A percentile compares a stretch with the other conserved stretches of the same genome.
Conservation (phyloP, 2,797 vertebrate genomes). For the Alauda arvensis region DNA sequence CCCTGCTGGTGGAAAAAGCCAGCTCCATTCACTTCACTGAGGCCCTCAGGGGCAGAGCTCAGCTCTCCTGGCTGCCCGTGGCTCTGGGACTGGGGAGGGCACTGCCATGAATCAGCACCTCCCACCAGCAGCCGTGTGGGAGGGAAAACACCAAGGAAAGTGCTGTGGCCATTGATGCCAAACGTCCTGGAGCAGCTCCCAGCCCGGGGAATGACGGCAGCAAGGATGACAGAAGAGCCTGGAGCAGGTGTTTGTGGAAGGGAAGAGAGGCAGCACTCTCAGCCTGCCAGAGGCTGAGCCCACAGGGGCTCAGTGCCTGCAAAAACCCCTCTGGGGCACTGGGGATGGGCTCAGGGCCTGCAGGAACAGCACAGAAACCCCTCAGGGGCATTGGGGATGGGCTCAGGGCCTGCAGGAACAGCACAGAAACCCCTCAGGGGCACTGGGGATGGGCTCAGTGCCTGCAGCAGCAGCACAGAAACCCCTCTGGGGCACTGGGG, state of each 20-base stretch:
- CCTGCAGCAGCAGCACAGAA: too few relatives aligned
- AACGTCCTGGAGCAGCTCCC: background rate
- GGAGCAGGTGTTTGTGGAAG: background rate
- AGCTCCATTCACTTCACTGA: rapidly evolving
- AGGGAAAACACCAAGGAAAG: background rate
- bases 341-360: too few relatives aligned
- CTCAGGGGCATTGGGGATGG: too few relatives aligned
- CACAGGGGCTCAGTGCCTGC: background rate
- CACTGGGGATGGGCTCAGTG: too few relatives aligned
- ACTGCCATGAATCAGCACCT: slow-evolving; percentile 11
- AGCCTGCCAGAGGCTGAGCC: background rate
- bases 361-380: too few relatives aligned
- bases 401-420: too few relatives aligned
- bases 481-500: too few relatives aligned
- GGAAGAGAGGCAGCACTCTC: background rate
- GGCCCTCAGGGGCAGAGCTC: background rate
- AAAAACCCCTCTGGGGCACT: too few relatives aligned
- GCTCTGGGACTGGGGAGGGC: background rate
- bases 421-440: too few relatives aligned
- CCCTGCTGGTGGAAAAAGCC: background rate
- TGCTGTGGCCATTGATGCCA: background rate
- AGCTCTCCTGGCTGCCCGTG: background rate
- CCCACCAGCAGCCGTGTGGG: background rate
- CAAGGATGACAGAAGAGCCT: background rate
- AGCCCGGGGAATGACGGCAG: background rate